Evolutionary conservation across 2,797 vertebrate genomes (phyloP).

Genomic region (Sparus aurata): DNA sequence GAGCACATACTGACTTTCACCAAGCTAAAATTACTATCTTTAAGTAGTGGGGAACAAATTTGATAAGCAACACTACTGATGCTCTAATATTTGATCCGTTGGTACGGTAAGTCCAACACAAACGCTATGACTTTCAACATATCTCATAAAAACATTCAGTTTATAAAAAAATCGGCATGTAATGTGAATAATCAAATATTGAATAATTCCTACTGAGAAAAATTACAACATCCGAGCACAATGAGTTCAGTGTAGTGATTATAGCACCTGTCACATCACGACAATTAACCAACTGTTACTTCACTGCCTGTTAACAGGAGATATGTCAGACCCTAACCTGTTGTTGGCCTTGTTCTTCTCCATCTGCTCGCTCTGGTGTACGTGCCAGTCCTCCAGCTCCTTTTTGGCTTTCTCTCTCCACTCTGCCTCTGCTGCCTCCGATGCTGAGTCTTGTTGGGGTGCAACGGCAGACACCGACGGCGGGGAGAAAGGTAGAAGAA

Average conservation of each 20-base stretch:
- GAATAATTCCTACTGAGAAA: neutral
- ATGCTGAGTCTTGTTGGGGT: constrained; percentile 89
- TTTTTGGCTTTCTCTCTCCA: constrained; percentile 97
- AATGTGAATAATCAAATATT: neutral
- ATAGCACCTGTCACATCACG: neutral
- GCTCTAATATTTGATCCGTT: constrained; percentile 17
- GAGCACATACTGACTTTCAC: neutral
- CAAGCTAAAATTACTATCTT: neutral
- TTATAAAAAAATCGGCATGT: neutral
- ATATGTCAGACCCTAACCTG: constrained; percentile 83
- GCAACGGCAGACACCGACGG: neutral
- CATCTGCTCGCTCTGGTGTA: constrained; percentile 96
- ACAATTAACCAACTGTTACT: constrained; percentile 19
- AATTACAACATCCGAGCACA: neutral
- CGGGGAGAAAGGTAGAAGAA: fast-evolving
- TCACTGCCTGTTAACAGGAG: constrained; percentile 21
- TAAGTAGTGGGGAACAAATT: neutral
- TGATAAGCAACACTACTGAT: neutral
- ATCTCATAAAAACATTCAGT: neutral
- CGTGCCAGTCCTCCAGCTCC: constrained; percentile 98
- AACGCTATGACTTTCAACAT: neutral
- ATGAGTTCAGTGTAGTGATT: constrained; percentile 2
- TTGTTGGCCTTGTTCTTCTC: constrained; percentile 98
- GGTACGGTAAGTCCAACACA: neutral
- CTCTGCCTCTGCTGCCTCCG: constrained; percentile 93